Conservation (phyloP, 1,140 invertebrate genomes). For the Leptopilina clavipes region DNA sequence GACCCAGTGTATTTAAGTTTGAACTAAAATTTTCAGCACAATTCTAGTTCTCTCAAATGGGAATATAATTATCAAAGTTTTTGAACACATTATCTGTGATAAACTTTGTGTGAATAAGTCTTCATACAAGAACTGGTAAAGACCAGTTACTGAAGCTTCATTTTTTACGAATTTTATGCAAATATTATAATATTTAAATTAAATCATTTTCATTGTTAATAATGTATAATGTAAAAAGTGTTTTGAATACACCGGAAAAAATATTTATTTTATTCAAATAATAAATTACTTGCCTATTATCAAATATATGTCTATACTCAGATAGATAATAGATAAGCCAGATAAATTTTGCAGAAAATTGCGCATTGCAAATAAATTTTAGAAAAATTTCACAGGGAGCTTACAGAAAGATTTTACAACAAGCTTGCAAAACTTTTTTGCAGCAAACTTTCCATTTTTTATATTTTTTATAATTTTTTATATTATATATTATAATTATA, state of each 20-base stretch:
- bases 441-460: too few species aligned
- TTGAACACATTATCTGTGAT: not conserved
- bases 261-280: too few species aligned
- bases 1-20: not conserved
- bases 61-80: slow-evolving; percentile 21
- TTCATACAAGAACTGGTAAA: slow-evolving; percentile 6
- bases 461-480: too few species aligned
- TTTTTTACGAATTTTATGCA: not conserved
- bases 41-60: not conserved
- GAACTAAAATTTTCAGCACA: not conserved
- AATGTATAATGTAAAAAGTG: not conserved
- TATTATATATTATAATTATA: too few species aligned
- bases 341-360: too few species aligned
- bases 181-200: not conserved
- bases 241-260: not conserved
- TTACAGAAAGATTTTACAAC: too few species aligned
- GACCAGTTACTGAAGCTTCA: not conserved
- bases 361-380: too few species aligned
- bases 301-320: too few species aligned
- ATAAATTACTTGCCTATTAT: too few species aligned
- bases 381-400: too few species aligned
- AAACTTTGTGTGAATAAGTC: slow-evolving; percentile 1
- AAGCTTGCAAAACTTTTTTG: too few species aligned
- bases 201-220: not conserved
- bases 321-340: too few species aligned